Base-by-base conservation (phyloP, 2,888 invertebrate genomes). In the Tiliacea aurago region DNA sequence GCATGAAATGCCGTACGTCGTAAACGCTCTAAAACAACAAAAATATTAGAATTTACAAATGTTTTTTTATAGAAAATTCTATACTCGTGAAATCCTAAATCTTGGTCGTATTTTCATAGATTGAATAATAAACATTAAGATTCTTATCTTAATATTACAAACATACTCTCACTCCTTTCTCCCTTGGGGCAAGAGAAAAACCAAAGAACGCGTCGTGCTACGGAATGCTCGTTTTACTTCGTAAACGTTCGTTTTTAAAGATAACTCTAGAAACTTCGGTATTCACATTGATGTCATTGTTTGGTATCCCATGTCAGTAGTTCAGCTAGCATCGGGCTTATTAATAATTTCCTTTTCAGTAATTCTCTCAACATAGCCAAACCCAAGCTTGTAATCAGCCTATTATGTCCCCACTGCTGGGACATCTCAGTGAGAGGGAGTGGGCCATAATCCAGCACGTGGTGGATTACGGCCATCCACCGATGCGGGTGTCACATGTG, bases 341-440 rank as follows among this genome's bases (percentile, higher is more conserved):
- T 58, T 76, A 76, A 47, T 58, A 69, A 75, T 70, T 58, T 20
- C 45, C 37, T 47, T 70, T 71, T 71, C 18, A 62, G 45, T 49
- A 5, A 61, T 65, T 66, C 23, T 28, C 20, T 61, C 45, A 61
- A 79, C 37, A 74, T 23, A 33, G 59, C n/a, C 53, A 49, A 63
- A 49, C 15, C 13, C 47, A 56, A 74, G 61, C 28, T 64, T 59
- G 59, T 37, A 37, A 37, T 37, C 37, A 37, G 6, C 37, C 6
- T 37, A 37, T 37, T 37, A 37, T 37, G 4, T 37, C 4, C 37
- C 6, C 37, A 37, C 37, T 37, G 37, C 37, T 37, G 37, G 37
- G 37, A 6, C 37, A 37, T 37, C 37, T 37, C 37, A 4, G 37
- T 4, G 37, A 37, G 4, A 37, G 37, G 37, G 37, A 37, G 37